A percentile compares a stretch with the other conserved stretches of the same genome.
These are phyloP conservation scores for Catostylus mosaicus DNA, from an alignment of 30 jellyfish, hydroid and myxozoan genomes.

Conservation along the genomic window DNA sequence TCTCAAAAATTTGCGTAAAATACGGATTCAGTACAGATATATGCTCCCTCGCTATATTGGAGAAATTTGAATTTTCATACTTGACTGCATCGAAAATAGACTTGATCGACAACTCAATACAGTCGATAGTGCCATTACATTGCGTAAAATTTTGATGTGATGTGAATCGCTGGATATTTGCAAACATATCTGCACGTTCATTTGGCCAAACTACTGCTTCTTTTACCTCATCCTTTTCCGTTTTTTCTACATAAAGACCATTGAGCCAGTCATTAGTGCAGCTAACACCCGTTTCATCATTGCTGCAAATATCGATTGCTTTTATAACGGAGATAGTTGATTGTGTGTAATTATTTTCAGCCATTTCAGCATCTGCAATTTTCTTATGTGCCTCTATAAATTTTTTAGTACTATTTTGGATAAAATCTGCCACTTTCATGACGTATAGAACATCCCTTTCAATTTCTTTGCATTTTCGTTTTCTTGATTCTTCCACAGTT, in stretches of 20 bases:
- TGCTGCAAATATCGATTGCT: background rate
- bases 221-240: background rate
- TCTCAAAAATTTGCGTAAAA: constrained; percentile 25
- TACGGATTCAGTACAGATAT: constrained; percentile 27
- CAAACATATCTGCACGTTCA: constrained; percentile 15
- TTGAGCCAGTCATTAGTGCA: constrained; percentile 42
- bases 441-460: constrained; percentile 24
- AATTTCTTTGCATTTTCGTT: constrained; percentile 5
- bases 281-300: background rate
- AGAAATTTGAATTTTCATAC: constrained; percentile 30
- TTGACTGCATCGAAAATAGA: constrained; percentile 18
- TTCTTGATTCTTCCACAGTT: constrained; percentile 12
- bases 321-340: background rate
- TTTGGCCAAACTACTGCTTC: constrained; percentile 31
- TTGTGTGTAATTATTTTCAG: constrained; percentile 12
- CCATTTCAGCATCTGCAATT: constrained; percentile 23
- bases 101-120: constrained; percentile 27
- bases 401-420: constrained; percentile 2
- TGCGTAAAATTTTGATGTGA: constrained; percentile 15
- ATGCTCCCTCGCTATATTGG: constrained; percentile 20
- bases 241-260: constrained; percentile 4
- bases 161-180: constrained; percentile 37
- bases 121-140: constrained; percentile 59
- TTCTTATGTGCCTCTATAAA: background rate
- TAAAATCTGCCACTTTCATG: background rate